Evolutionary conservation across 2,113 vertebrate species (phyloP), one percentile per base, ranked within the genome.

Genomic region (Mormyrus lacerda): DNA sequence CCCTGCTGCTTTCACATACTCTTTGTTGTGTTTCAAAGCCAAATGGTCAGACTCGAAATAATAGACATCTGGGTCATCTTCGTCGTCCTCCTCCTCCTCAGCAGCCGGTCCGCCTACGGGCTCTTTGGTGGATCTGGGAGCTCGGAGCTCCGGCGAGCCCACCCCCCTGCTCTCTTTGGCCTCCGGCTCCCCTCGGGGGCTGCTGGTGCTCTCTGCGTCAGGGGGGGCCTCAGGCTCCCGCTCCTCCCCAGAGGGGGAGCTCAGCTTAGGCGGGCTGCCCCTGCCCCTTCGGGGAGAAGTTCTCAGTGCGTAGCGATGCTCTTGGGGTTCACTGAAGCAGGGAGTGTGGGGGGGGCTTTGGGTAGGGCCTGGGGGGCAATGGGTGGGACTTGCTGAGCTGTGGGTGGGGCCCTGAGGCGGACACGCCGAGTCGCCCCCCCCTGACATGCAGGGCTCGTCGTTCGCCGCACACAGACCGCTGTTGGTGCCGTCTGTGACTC

Each of bases 11-110:
- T 94, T 95, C 96, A 99, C 98, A 95, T 99, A 99, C 98, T 99
- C 98, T 99, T 99, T 99, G 97, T 99, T 99, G 96, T 99, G 98
- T 98, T 99, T 99, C 94, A 99, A 96, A 94, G 98, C 98, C 97
- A 99, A 96, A 97, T 99, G 98, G 96, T 99, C 98, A 84, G 98
- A 99, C 95, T 99, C 98, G 96, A 99, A 99, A 96, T 97, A 99
- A 97, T 99, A 99, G 91, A 99, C 98, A 91, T 99, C 98, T 89
- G 98, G 98, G 90, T 99, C 98, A 92, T 99, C 98, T 89, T 99
- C 98, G 39, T 99, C 98, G 45, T 97, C 97, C 89, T 98, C 97
- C 82, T 97, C 94, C 65, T 95, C 95, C 92, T 96, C 93, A 86
- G 95, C 91, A 88, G 95, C 94, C 91, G 96, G 96, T 90, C 91